These are phyloP conservation scores for Meloe dianella DNA, from an alignment of 2,888 invertebrate species.

Conservation along the genomic window DNA sequence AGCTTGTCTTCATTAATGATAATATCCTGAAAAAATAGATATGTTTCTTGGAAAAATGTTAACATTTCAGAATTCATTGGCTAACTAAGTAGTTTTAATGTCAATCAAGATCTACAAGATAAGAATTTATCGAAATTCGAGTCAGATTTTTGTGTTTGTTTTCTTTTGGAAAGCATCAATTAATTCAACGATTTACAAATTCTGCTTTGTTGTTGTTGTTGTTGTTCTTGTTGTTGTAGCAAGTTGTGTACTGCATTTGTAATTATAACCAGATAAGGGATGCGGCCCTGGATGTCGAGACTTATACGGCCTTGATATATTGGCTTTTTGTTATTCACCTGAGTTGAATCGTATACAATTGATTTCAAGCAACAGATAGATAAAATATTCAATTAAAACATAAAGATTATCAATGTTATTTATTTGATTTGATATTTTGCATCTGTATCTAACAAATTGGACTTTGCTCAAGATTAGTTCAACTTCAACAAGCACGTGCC, in stretches of 20 bases:
- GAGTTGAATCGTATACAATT: slow-evolving; percentile 4
- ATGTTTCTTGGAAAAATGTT: slow-evolving; percentile 5
- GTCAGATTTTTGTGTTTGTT: slow-evolving; percentile 1
- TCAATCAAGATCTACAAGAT: slow-evolving; percentile 14
- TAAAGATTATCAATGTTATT: not conserved
- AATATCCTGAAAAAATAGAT: not conserved
- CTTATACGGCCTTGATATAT: slow-evolving; percentile 20
- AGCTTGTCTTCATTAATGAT: slow-evolving; percentile 12
- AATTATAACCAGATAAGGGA: slow-evolving; percentile 14
- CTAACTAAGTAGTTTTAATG: slow-evolving; percentile 14
- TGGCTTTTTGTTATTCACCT: slow-evolving; percentile 17
- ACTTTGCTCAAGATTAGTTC: not conserved
- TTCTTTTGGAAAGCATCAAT: slow-evolving; percentile 3
- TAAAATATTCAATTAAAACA: not conserved
- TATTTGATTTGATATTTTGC: not conserved
- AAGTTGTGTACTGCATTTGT: slow-evolving; percentile 8
- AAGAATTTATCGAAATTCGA: slow-evolving; percentile 11
- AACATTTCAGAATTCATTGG: slow-evolving; percentile 6
- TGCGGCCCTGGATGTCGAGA: slow-evolving; percentile 17
- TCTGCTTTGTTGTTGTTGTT: not conserved
- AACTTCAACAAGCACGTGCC: slow-evolving; percentile 35
- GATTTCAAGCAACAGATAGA: not conserved
- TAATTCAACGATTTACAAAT: slow-evolving; percentile 14
- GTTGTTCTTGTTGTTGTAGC: not conserved
- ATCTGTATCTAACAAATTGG: too few relatives aligned